These are phyloP conservation scores for Antrozous pallidus DNA, from an alignment of 2,797 vertebrate genomes.

Conservation along the genomic window DNA sequence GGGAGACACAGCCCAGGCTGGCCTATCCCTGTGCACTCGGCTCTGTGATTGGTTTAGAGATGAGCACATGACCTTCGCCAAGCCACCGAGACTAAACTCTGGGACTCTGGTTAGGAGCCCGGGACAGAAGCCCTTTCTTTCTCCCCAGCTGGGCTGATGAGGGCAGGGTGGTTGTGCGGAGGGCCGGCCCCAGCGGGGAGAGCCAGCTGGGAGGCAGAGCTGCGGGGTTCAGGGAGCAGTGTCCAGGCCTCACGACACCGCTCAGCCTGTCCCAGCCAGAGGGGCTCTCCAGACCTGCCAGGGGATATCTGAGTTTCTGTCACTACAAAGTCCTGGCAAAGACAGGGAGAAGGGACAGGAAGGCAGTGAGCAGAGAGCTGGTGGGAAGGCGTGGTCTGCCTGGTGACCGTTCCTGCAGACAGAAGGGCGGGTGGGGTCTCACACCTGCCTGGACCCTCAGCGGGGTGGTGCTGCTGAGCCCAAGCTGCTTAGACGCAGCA, in stretches of 20 bases:
- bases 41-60: neutral
- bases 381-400: neutral
- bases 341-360: neutral
- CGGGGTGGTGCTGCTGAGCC: neutral
- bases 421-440: neutral
- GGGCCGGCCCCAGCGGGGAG: neutral
- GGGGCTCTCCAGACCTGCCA: neutral
- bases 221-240: neutral
- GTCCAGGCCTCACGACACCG: neutral
- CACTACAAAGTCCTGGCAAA: neutral
- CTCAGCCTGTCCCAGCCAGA: neutral
- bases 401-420: neutral
- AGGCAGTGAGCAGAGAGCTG: neutral
- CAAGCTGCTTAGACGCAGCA: fast-evolving
- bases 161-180: neutral
- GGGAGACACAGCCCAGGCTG: neutral
- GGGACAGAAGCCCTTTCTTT: neutral
- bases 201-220: neutral
- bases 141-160: neutral
- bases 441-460: too few relatives aligned
- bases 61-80: neutral
- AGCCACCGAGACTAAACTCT: neutral
- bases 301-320: neutral
- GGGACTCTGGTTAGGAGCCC: neutral
- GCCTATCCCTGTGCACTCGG: neutral